These are phyloP conservation scores for Tyto alba DNA, from an alignment of 2,113 vertebrate species.

Conservation along the genomic window DNA sequence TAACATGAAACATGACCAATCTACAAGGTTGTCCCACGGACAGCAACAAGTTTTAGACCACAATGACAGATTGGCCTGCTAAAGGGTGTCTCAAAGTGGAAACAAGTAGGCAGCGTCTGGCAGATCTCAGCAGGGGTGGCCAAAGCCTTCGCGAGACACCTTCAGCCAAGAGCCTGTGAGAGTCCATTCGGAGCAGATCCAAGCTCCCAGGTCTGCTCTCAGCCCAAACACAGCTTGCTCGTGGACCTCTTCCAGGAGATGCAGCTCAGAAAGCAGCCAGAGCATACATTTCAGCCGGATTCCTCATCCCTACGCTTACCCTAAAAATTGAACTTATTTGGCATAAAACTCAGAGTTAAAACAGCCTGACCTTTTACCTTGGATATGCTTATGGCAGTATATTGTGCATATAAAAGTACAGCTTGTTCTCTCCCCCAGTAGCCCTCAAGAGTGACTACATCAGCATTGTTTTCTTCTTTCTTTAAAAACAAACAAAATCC, in stretches of 20 bases:
- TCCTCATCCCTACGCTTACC: fast-evolving
- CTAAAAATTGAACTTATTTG: not conserved
- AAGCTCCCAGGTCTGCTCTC: not conserved
- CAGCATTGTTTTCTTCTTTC: not conserved
- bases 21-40: not conserved
- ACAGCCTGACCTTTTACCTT: not conserved
- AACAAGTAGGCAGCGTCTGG: not conserved
- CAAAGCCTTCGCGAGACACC: not conserved
- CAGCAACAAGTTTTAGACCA: not conserved
- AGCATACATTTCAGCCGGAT: not conserved
- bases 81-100: not conserved
- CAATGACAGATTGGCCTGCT: not conserved
- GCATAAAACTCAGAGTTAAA: not conserved
- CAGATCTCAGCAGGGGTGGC: not conserved
- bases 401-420: not conserved
- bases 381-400: not conserved
- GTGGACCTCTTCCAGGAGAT: not conserved
- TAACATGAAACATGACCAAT: not conserved
- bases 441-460: not conserved
- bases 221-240: not conserved
- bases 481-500: not conserved
- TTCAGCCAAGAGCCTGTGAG: not conserved
- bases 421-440: not conserved
- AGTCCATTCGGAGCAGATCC: not conserved
- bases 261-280: not conserved